Conservation (phyloP, 53 echinoderm and acorn worm genomes). For the Arbacia lixula region DNA sequence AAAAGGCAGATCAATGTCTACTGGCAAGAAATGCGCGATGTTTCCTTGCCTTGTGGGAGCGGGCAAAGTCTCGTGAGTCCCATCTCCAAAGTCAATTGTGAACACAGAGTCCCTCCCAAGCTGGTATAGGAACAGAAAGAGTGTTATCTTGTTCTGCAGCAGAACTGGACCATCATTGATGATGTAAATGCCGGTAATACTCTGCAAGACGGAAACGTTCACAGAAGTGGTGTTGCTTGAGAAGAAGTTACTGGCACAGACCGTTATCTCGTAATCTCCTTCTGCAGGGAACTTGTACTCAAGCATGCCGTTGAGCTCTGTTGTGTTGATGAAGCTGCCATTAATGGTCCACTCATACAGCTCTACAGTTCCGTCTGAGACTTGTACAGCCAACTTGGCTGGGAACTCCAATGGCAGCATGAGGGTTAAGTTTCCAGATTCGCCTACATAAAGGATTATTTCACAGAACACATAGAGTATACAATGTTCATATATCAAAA, state of each 20-base stretch:
- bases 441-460: no score
- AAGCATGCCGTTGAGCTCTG: neutral
- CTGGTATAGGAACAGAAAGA: conserved; percentile 67
- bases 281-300: conserved; percentile 55
- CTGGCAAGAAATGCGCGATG: conserved; percentile 51
- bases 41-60: conserved; percentile 28
- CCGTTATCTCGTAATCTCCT: conserved; percentile 54
- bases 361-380: conserved; percentile 68
- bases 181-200: conserved; percentile 71
- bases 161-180: conserved; percentile 79
- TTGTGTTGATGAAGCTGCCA: conserved; percentile 41
- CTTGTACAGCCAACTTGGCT: conserved; percentile 44
- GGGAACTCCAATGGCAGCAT: conserved; percentile 71
- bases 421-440: neutral
- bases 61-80: conserved; percentile 21
- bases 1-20: conserved; percentile 68
- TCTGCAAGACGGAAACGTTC: conserved; percentile 49
- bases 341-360: conserved; percentile 65
- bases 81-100: conserved; percentile 80
- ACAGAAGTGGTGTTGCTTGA: conserved; percentile 23
- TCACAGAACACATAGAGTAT: no score
- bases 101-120: conserved; percentile 67
- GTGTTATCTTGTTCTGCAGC: conserved; percentile 51
- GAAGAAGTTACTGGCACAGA: conserved; percentile 54
- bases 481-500: no score